A percentile compares a stretch with the other conserved stretches of the same genome.
These are phyloP conservation scores for Lampris megalopsis DNA, from an alignment of 2,113 vertebrate species.

Conservation along the genomic window DNA sequence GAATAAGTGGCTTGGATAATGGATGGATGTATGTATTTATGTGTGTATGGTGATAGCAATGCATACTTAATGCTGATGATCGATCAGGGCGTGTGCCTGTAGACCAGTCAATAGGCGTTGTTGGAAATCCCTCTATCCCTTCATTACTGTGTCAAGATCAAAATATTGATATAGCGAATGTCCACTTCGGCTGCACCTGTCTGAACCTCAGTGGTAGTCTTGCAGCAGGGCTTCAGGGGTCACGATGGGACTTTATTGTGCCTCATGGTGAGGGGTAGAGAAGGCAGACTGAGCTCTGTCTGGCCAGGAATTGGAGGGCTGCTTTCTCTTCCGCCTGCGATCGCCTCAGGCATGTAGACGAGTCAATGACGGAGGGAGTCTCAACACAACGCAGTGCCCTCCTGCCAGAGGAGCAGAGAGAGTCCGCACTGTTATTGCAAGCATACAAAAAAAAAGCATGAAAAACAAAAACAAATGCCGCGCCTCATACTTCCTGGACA, in stretches of 20 bases:
- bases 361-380: slow-evolving; percentile 64
- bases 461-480: slow-evolving; percentile 19
- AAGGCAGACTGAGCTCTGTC: slow-evolving; percentile 61
- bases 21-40: too few relatives aligned
- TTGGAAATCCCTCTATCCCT: too few relatives aligned
- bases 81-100: neutral
- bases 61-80: neutral
- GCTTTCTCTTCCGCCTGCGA: slow-evolving; percentile 63
- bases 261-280: slow-evolving; percentile 28
- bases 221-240: slow-evolving; percentile 24
- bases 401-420: slow-evolving; percentile 42
- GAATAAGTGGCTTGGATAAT: too few relatives aligned
- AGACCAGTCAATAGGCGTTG: too few relatives aligned
- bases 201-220: too few relatives aligned
- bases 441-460: slow-evolving; percentile 28
- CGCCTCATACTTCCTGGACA: slow-evolving; percentile 19
- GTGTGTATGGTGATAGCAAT: slow-evolving; percentile 3
- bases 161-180: too few relatives aligned
- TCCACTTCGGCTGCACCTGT: too few relatives aligned
- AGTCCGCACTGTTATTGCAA: slow-evolving; percentile 34
- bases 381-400: slow-evolving; percentile 53
- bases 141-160: too few relatives aligned
- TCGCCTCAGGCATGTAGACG: slow-evolving; percentile 64
- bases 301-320: slow-evolving; percentile 61
- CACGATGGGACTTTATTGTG: slow-evolving; percentile 34